These are phyloP conservation scores for Ibycter americanus DNA, from an alignment of 2,797 vertebrate genomes.

Conservation along the genomic window DNA sequence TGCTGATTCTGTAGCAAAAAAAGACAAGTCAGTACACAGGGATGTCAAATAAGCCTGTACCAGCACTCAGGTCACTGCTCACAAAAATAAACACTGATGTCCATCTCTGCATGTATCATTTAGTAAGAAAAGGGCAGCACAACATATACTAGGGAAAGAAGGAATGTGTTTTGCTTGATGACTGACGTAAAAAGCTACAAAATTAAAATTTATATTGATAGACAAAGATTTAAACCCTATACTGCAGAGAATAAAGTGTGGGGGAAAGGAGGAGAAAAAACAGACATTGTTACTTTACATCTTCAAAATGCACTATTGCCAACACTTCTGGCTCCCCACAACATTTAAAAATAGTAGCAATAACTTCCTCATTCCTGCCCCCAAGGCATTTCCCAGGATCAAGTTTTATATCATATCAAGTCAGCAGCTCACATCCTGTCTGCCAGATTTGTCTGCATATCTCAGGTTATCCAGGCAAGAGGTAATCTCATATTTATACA, in stretches of 20 bases:
- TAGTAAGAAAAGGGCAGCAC: neutral
- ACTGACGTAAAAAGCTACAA: neutral
- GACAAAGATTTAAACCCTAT: neutral
- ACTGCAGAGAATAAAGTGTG: neutral
- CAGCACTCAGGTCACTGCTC: neutral
- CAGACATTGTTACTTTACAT: slow-evolving; percentile 15
- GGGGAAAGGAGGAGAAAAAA: neutral
- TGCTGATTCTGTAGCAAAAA: neutral
- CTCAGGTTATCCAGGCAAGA: neutral
- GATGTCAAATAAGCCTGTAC: neutral
- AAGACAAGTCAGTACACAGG: neutral
- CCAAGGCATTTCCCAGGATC: slow-evolving; percentile 43
- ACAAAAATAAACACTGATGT: neutral
- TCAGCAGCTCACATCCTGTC: slow-evolving; percentile 7
- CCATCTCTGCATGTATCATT: neutral
- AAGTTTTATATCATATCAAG: slow-evolving; percentile 10
- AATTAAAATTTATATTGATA: neutral
- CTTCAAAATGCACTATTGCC: neutral
- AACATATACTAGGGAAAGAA: neutral
- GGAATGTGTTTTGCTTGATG: neutral
- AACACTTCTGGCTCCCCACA: neutral
- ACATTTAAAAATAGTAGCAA: slow-evolving; percentile 47
- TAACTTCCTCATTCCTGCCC: slow-evolving; percentile 46
- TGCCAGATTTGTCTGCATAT: neutral
- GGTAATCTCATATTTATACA: neutral